These are phyloP conservation scores for Zootoca vivipara DNA, from an alignment of 2,113 vertebrate genomes.

Conservation along the genomic window DNA sequence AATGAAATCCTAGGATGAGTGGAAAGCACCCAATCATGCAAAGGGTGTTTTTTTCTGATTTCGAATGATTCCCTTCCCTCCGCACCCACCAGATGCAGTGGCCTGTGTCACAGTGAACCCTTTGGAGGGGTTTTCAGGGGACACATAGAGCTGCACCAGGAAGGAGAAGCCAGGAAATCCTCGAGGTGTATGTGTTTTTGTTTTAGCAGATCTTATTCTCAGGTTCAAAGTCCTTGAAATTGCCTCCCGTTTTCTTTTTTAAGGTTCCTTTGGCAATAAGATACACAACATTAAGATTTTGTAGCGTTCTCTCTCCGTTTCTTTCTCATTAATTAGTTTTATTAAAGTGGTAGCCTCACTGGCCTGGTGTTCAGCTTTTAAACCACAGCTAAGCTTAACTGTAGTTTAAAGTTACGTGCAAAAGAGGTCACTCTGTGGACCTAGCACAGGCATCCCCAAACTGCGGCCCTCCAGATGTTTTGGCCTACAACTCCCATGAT, in stretches of 20 bases:
- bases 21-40: neutral
- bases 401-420: neutral
- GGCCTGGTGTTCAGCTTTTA: neutral
- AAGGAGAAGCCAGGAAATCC: neutral
- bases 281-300: neutral
- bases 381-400: neutral
- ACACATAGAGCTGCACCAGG: neutral
- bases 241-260: neutral
- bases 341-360: neutral
- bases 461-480: too few relatives aligned
- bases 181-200: neutral
- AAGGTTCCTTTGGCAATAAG: neutral
- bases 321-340: neutral
- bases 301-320: neutral
- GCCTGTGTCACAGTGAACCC: neutral
- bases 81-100: neutral
- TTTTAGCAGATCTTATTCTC: neutral
- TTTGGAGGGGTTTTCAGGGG: neutral
- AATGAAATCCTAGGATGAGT: too few relatives aligned
- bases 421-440: too few relatives aligned
- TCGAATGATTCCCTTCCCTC: neutral
- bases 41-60: neutral
- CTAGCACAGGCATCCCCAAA: too few relatives aligned
- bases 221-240: neutral
- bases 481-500: too few relatives aligned